Conservation (phyloP, 2,888 invertebrate species). For the Lapara coniferarum region DNA sequence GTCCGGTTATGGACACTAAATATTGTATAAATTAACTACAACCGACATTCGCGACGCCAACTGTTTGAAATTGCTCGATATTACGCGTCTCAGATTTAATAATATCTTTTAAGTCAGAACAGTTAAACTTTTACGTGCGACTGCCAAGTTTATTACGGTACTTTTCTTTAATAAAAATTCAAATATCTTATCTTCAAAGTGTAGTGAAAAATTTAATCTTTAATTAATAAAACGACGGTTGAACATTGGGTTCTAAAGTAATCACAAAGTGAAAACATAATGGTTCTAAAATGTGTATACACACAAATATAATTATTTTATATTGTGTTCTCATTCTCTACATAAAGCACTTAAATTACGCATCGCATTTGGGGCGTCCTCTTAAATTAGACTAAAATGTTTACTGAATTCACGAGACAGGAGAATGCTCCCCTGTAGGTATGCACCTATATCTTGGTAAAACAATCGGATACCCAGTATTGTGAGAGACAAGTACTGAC, state of each 20-base stretch:
- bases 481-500: background rate
- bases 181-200: constrained; percentile 13
- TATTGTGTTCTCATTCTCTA: background rate
- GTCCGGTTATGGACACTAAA: constrained; percentile 54
- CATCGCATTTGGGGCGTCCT: background rate
- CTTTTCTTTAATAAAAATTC: constrained; percentile 21
- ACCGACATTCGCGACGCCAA: constrained; percentile 26
- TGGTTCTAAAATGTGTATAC: background rate
- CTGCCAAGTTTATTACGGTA: constrained; percentile 13
- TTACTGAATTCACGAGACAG: background rate
- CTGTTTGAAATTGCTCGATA: constrained; percentile 23
- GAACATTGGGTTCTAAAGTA: background rate
- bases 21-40: constrained; percentile 56
- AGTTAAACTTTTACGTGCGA: constrained; percentile 19
- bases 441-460: background rate
- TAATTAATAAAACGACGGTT: background rate
- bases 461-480: background rate
- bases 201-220: constrained; percentile 12
- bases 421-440: no score
- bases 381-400: background rate
- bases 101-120: constrained; percentile 13
- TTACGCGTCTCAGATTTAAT: constrained; percentile 19
- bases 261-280: background rate
- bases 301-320: background rate
- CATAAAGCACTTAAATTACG: background rate